Conservation (phyloP, 1,140 invertebrate genomes). For the Drosophila biarmipes region DNA sequence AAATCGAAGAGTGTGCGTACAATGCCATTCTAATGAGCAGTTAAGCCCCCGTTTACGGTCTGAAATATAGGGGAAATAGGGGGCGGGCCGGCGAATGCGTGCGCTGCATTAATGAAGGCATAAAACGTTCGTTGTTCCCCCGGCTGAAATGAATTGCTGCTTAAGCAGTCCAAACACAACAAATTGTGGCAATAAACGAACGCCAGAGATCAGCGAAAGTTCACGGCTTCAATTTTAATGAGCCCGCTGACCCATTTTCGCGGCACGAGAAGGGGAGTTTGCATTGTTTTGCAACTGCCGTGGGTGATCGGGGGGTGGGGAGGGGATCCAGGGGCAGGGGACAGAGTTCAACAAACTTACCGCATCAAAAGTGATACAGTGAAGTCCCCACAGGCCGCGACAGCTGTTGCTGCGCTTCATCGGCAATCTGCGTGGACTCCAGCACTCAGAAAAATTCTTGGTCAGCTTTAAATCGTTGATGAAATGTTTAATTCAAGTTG, state of each 20-base stretch:
- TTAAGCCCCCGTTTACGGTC: slow-evolving; percentile 64
- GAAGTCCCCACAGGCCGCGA: slow-evolving; percentile 47
- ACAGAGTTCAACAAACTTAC: slow-evolving; percentile 65
- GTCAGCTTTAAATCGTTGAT: neutral
- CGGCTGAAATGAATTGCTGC: slow-evolving; percentile 14
- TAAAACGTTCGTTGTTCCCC: slow-evolving; percentile 4
- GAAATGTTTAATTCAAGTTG: neutral
- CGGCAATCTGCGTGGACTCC: slow-evolving; percentile 49
- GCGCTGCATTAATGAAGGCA: slow-evolving; percentile 64
- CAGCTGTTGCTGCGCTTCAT: slow-evolving; percentile 74
- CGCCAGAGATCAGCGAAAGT: slow-evolving; percentile 65
- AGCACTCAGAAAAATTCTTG: slow-evolving; percentile 8
- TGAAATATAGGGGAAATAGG: neutral
- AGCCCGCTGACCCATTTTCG: slow-evolving; percentile 56
- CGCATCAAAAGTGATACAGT: slow-evolving; percentile 39
- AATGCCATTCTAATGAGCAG: slow-evolving; percentile 72
- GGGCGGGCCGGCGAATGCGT: slow-evolving; percentile 38
- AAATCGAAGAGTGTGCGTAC: slow-evolving; percentile 54
- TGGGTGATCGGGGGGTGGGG: slow-evolving; percentile 1
- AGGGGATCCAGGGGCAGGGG: neutral
- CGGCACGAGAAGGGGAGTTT: slow-evolving; percentile 17
- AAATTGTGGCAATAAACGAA: slow-evolving; percentile 61
- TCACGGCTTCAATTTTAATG: slow-evolving; percentile 62
- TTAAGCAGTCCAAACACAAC: slow-evolving; percentile 50
- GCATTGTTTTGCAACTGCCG: slow-evolving; percentile 66